Conservation (phyloP, 2,113 vertebrate genomes). For the Pheucticus melanocephalus region DNA sequence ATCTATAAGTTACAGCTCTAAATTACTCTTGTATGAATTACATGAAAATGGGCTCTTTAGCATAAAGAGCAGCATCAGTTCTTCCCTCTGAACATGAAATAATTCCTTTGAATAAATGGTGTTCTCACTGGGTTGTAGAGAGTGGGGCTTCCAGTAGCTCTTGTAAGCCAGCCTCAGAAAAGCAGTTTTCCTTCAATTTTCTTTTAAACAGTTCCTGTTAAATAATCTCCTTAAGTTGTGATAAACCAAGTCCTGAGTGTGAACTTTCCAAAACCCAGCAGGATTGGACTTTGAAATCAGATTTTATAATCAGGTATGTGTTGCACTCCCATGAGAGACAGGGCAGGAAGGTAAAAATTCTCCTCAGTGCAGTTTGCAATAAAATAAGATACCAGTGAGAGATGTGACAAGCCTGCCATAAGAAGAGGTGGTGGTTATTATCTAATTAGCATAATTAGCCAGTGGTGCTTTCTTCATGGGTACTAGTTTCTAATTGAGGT, state of each 20-base stretch:
- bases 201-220: background rate
- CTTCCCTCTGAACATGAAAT: background rate
- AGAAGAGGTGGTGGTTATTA: constrained; percentile 13
- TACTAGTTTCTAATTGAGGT: constrained; percentile 48
- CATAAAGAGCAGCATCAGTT: background rate
- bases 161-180: background rate
- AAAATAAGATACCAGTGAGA: background rate
- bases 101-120: background rate
- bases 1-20: background rate
- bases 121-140: background rate
- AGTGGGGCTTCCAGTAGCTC: background rate
- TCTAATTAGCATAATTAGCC: constrained; percentile 54
- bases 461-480: constrained; percentile 14
- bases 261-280: background rate
- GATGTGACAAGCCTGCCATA: background rate
- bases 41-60: background rate
- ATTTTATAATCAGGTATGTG: background rate
- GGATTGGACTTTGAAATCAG: background rate
- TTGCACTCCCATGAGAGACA: background rate
- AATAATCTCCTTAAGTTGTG: background rate
- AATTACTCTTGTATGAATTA: background rate
- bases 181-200: background rate
- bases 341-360: background rate
- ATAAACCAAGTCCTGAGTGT: background rate
- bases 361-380: background rate